Conservation (phyloP, 2,113 vertebrate species). For the Menura novaehollandiae region DNA sequence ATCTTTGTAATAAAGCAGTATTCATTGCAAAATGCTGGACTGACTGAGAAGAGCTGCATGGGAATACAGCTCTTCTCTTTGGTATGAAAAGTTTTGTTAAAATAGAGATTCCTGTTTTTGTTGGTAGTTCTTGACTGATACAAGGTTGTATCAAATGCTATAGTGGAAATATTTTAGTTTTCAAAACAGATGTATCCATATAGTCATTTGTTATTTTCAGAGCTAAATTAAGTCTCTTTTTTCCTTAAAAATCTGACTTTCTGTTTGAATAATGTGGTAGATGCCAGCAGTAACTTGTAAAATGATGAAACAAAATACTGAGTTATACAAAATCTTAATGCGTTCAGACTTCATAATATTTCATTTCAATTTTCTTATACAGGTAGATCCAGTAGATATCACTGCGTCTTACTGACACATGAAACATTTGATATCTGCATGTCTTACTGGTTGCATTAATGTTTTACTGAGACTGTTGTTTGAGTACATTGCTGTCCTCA, state of each 20-base stretch:
- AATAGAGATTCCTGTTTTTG: neutral
- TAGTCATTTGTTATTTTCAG: neutral
- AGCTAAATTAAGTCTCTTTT: neutral
- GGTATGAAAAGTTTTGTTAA: neutral
- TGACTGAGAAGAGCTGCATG: neutral
- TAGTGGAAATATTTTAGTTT: neutral
- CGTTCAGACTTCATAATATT: neutral
- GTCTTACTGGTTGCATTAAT: neutral
- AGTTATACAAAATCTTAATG: neutral
- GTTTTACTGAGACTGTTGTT: neutral
- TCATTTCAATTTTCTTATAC: neutral
- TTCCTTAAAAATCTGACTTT: neutral
- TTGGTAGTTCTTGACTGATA: neutral
- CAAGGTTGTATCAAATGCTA: neutral
- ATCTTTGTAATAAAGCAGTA: neutral
- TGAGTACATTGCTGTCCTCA: rapidly evolving
- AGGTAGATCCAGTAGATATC: neutral
- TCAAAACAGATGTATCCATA: neutral
- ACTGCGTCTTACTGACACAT: neutral
- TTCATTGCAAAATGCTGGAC: neutral
- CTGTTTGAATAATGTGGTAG: neutral
- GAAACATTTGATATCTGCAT: neutral
- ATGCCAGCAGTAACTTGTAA: neutral
- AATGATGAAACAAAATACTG: neutral
- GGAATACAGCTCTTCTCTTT: neutral